phyloP scores from a whole-genome alignment of 2,888 invertebrate species.

The Andrena bicolor region DNA sequence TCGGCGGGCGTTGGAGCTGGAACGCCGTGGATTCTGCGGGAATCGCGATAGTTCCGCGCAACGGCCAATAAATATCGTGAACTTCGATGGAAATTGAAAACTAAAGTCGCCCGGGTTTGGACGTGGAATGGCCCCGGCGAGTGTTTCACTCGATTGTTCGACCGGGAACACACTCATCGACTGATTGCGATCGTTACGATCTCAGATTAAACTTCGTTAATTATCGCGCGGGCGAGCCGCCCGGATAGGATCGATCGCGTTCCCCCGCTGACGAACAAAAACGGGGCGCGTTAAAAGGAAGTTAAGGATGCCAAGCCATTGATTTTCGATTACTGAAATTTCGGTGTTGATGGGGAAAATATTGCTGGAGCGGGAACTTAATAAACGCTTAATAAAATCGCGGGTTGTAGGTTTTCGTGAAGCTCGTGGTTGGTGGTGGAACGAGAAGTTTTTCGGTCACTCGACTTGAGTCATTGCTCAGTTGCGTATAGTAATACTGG shows the following conservation, averaged over 20 bases:
- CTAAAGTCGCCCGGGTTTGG: not conserved
- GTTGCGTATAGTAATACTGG: too few relatives aligned
- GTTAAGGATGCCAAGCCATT: slow-evolving; percentile 6
- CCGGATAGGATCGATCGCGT: not conserved
- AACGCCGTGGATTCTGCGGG: not conserved
- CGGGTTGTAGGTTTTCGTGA: too few relatives aligned
- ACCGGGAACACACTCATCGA: slow-evolving; percentile 2
- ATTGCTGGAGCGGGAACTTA: not conserved
- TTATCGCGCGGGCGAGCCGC: slow-evolving; percentile 40
- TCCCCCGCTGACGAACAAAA: not conserved
- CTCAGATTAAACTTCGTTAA: slow-evolving; percentile 56
- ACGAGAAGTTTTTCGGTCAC: too few relatives aligned
- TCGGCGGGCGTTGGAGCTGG: too few relatives aligned
- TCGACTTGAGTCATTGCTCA: too few relatives aligned
- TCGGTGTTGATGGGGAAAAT: slow-evolving; percentile 5
- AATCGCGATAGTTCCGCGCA: not conserved
- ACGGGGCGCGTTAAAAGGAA: slow-evolving; percentile 3
- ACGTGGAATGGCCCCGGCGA: not conserved
- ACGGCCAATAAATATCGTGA: slow-evolving; percentile 17
- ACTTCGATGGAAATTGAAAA: not conserved
- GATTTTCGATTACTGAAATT: slow-evolving; percentile 38
- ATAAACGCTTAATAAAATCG: too few relatives aligned
- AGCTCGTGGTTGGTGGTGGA: too few relatives aligned
- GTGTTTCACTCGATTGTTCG: slow-evolving; percentile 11
- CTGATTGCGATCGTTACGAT: slow-evolving; percentile 23